Evolutionary conservation across 2,113 vertebrate genomes (phyloP), one percentile per base, ranked within the genome.

Genomic region (Marmota flaviventris): DNA sequence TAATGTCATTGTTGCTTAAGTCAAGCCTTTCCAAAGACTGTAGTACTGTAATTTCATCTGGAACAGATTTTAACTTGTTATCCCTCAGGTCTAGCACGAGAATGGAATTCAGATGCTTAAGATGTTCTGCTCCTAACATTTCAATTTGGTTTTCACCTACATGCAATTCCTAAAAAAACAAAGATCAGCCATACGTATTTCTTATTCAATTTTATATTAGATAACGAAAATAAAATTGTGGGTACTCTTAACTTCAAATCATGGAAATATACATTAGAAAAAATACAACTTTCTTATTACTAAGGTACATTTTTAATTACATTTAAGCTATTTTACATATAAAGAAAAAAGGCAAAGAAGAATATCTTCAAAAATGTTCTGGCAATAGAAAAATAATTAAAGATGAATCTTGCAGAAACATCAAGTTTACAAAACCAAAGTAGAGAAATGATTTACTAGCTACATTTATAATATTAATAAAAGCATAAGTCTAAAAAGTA

Each of bases 81-180:
- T 99, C 99, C 93, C 99, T 97, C n/a, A 99, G 99, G 73, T 99
- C 99, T 91, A 99, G 97, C 4, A 99, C 98, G 86, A 99, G 99
- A 56, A 99, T 98, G 90, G 99, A 98, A 82, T 96, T 98, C 94
- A 99, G 98, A 95, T 99, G 98, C 48, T 98, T 98, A 97, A 99
- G 98, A 82, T 99, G 99, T 92, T 99, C 99, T 24, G 98, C 93
- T 29, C 98, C 97, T 98, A 99, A 34, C 9, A 85, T 88, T 96
- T 99, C 99, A 27, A 99, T 99, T 96, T 99, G 99, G 97, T 99
- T 99, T 98, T 99, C 99, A 79, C 99, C 99, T 78, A 99, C 97
- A 70, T 99, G 99, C 10, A 99, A 98, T 65, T 99, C 99, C 99
- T 99, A 76, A 0, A 13, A 95, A 51, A 51, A 83, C 61, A 98